phyloP scores from a whole-genome alignment of 2,888 invertebrate genomes.

The Tenthredo mesomela region DNA sequence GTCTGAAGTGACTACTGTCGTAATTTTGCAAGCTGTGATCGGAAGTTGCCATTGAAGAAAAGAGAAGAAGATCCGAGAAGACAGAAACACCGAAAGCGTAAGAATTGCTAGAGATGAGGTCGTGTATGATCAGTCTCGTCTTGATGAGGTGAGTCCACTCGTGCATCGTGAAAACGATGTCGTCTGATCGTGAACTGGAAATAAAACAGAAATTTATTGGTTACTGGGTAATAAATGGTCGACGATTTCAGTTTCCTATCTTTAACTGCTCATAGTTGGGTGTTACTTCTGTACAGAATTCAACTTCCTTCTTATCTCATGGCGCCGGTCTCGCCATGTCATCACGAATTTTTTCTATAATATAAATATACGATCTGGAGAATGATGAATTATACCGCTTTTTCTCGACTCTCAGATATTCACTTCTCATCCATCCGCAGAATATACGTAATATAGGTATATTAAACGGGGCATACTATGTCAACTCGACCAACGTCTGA shows the following conservation, averaged over 20 bases:
- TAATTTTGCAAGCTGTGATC: not conserved
- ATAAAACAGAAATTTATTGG: not conserved
- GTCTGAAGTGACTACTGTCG: not conserved
- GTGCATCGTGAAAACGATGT: not conserved
- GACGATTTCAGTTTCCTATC: not conserved
- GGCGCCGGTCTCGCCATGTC: not conserved
- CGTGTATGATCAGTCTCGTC: not conserved
- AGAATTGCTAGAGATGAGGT: not conserved
- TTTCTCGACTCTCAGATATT: not conserved
- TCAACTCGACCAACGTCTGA: too few species aligned
- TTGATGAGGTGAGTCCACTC: constrained; percentile 8
- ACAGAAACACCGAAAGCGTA: too few species aligned
- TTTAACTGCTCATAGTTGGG: not conserved
- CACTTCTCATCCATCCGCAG: not conserved
- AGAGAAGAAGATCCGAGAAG: not conserved
- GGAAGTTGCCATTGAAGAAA: not conserved
- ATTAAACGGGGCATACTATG: too few species aligned
- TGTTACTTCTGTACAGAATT: not conserved
- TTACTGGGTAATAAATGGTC: not conserved
- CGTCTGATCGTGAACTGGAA: not conserved
- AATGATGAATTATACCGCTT: not conserved
- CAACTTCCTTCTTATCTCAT: not conserved
- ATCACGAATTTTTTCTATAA: not conserved
- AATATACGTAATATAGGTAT: too few species aligned
- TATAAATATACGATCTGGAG: not conserved